Conservation (phyloP, 30 jellyfish, hydroid and myxozoan genomes). For the Mastigias papua region DNA sequence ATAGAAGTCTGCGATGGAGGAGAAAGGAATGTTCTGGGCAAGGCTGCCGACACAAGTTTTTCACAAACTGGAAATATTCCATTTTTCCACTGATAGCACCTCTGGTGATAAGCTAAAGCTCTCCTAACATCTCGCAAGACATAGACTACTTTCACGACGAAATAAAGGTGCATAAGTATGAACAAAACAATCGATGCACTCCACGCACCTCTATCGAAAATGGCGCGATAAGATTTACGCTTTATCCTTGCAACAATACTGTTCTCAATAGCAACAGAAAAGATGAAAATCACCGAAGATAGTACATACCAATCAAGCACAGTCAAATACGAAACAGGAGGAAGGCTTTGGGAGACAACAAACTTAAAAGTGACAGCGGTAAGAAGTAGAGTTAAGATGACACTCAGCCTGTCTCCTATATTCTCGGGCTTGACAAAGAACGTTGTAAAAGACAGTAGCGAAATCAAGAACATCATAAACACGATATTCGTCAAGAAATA, state of each 20-base stretch:
- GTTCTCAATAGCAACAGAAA: slow-evolving; percentile 82
- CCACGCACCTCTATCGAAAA: slow-evolving; percentile 42
- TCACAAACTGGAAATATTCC: slow-evolving; percentile 69
- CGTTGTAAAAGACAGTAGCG: slow-evolving; percentile 87
- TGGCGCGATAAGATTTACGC: not conserved
- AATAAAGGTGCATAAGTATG: slow-evolving; percentile 39
- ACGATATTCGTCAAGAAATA: slow-evolving; percentile 84
- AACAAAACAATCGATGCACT: slow-evolving; percentile 28
- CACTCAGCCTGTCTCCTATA: slow-evolving; percentile 91
- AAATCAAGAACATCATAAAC: slow-evolving; percentile 86
- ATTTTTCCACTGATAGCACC: slow-evolving; percentile 71
- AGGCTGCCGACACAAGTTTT: slow-evolving; percentile 51
- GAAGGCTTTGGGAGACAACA: slow-evolving; percentile 90
- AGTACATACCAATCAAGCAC: slow-evolving; percentile 89
- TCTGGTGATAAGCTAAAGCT: slow-evolving; percentile 45
- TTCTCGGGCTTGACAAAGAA: slow-evolving; percentile 74
- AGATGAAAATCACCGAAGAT: slow-evolving; percentile 80
- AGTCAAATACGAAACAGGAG: slow-evolving; percentile 90
- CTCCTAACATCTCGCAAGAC: slow-evolving; percentile 24
- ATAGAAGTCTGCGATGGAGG: not conserved
- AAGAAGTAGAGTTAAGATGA: slow-evolving; percentile 83
- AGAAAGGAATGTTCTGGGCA: not conserved
- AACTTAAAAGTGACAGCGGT: slow-evolving; percentile 93
- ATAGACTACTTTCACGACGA: slow-evolving; percentile 9
- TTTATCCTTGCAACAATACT: slow-evolving; percentile 74